Percentiles rank a stretch among this genome's conserved stretches.
Conservation (phyloP, 2,797 vertebrate species). For the Halcyon chelicuti region DNA sequence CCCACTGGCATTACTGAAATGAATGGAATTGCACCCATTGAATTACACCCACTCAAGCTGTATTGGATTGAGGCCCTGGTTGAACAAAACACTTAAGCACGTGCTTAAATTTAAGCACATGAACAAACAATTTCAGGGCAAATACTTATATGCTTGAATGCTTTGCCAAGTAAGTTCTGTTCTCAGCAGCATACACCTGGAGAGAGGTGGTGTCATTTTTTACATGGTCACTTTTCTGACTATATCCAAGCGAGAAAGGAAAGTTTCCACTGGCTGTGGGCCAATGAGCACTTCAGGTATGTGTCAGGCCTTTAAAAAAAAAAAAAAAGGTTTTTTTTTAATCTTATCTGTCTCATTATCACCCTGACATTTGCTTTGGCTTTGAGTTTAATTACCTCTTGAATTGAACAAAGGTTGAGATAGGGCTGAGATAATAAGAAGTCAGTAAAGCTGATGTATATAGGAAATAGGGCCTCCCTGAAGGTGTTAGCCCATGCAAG, state of each 20-base stretch:
- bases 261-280: conserved; percentile 61
- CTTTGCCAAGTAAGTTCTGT: conserved; percentile 41
- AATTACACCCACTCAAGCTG: neutral
- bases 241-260: conserved; percentile 3
- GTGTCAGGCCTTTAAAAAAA: conserved; percentile 18
- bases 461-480: conserved; percentile 61
- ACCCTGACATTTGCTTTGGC: conserved; percentile 81
- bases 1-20: conserved; percentile 34
- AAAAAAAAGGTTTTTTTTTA: neutral
- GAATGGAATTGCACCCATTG: neutral
- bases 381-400: conserved; percentile 76
- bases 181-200: conserved; percentile 23
- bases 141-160: conserved; percentile 48
- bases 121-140: conserved; percentile 50
- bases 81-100: conserved; percentile 56
- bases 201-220: conserved; percentile 4
- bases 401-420: conserved; percentile 75
- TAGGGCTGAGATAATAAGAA: conserved; percentile 65
- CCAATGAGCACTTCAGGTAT: conserved; percentile 58
- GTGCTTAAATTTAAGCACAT: conserved; percentile 55
- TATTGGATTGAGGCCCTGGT: neutral
- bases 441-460: conserved; percentile 55
- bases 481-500: conserved; percentile 68
- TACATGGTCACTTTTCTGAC: conserved; percentile 10
- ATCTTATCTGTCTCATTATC: conserved; percentile 74